Conservation (phyloP, 2,113 vertebrate species). For the Rhinoderma darwinii region DNA sequence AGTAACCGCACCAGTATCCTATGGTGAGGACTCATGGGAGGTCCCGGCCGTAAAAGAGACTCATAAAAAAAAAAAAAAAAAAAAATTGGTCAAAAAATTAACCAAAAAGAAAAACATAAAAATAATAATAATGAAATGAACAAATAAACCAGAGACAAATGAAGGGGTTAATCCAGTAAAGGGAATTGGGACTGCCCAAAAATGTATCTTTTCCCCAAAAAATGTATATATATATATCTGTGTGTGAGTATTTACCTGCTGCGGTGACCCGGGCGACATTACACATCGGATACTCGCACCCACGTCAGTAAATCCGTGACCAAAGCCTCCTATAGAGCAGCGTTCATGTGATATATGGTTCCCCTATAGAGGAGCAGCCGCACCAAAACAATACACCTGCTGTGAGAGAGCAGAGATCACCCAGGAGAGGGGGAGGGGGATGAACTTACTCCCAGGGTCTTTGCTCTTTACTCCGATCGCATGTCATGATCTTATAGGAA, state of each 20-base stretch:
- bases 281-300: background rate
- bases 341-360: background rate
- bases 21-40: too few species aligned
- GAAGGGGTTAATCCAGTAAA: too few species aligned
- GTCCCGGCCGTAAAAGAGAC: too few species aligned
- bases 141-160: too few species aligned
- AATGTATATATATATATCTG: too few species aligned
- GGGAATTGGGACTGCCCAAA: too few species aligned
- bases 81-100: too few species aligned
- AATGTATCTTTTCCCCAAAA: too few species aligned
- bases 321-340: background rate
- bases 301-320: background rate
- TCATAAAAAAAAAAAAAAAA: too few species aligned
- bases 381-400: conserved; percentile 44
- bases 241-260: background rate
- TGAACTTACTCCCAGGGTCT: background rate
- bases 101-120: too few species aligned
- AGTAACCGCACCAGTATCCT: background rate
- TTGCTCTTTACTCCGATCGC: background rate
- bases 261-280: background rate
- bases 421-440: background rate
- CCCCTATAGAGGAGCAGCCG: background rate
- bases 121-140: too few species aligned
- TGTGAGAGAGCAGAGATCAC: background rate
- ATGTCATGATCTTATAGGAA: background rate